A percentile compares a stretch with the other conserved stretches of the same genome.
Conservation (phyloP, 2,888 invertebrate species). For the Heliconius ethilla region DNA sequence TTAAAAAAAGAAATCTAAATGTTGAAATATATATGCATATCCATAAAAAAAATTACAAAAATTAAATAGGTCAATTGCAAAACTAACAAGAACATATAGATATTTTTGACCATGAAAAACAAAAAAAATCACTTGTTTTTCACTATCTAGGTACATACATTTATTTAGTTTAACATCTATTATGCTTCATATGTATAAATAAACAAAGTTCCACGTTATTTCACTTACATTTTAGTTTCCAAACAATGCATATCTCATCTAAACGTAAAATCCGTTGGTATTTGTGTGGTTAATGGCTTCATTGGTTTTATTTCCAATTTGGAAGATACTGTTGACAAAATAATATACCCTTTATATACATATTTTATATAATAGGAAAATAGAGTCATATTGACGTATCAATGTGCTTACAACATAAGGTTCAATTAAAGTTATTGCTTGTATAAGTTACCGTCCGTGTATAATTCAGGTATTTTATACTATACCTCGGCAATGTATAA, state of each 20-base stretch:
- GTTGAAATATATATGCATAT: not conserved
- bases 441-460: too few species aligned
- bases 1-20: not conserved
- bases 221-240: constrained; percentile 20
- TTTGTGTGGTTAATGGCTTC: constrained; percentile 12
- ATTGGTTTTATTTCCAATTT: constrained; percentile 4
- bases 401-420: too few species aligned
- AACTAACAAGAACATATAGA: too few species aligned
- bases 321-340: constrained; percentile 17
- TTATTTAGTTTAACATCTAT: not conserved
- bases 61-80: not conserved
- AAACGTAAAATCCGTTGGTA: constrained; percentile 13
- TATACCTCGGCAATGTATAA: too few species aligned
- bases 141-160: not conserved
- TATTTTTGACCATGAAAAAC: not conserved
- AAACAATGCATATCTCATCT: constrained; percentile 24
- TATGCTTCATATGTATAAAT: not conserved
- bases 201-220: not conserved
- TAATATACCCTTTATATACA: not conserved
- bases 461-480: too few species aligned
- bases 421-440: too few species aligned
- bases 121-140: not conserved
- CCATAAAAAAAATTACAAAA: not conserved
- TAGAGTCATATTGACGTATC: not conserved
- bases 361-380: not conserved